These are phyloP conservation scores for Cephus runcator DNA, from an alignment of 2,888 invertebrate genomes.

Conservation along the genomic window DNA sequence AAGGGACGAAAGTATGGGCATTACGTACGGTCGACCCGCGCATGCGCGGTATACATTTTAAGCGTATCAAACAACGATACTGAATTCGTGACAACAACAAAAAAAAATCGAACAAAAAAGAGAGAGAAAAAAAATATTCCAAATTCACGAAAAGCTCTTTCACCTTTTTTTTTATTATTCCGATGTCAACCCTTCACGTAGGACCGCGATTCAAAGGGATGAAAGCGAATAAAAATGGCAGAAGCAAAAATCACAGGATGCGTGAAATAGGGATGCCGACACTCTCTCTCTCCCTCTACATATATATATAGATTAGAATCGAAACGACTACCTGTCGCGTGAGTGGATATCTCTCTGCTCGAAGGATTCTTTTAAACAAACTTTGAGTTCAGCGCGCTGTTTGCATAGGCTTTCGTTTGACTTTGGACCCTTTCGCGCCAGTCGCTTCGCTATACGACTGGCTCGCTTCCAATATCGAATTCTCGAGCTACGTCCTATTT, in stretches of 20 bases:
- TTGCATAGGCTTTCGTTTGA: constrained; percentile 11
- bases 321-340: constrained; percentile 6
- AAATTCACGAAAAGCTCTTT: neutral
- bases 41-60: neutral
- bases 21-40: neutral
- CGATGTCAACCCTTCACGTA: neutral
- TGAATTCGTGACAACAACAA: neutral
- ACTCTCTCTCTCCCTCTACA: neutral
- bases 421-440: constrained; percentile 9
- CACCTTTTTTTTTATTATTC: neutral
- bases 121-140: neutral
- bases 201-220: neutral
- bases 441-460: constrained; percentile 2
- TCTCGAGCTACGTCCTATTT: neutral
- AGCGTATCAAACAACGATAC: neutral
- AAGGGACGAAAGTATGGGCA: neutral
- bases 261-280: neutral
- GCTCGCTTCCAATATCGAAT: constrained; percentile 6
- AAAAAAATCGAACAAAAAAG: neutral
- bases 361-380: constrained; percentile 5
- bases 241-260: neutral
- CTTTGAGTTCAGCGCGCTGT: constrained; percentile 3
- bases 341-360: neutral
- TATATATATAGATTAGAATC: constrained; percentile 5
- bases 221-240: neutral